Evolutionary conservation across 2,113 vertebrate genomes (phyloP).

Genomic region (Myanophis thanlyinensis): DNA sequence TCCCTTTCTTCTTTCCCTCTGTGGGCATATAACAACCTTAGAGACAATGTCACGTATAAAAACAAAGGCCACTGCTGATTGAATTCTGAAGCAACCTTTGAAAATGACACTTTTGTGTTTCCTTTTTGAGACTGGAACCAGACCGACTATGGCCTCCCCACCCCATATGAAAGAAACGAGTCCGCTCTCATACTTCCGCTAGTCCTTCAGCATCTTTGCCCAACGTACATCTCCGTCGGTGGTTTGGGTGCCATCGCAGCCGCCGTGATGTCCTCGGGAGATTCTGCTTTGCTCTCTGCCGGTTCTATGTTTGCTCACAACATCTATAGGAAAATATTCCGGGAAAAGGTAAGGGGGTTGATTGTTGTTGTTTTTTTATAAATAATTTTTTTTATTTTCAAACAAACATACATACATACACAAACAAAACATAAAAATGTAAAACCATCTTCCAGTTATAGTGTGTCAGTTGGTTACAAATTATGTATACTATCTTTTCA

Average conservation of each 20-base stretch:
- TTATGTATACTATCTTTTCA: too few relatives aligned
- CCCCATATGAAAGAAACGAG: constrained; percentile 71
- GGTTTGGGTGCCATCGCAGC: constrained; percentile 72
- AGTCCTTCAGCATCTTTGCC: constrained; percentile 73
- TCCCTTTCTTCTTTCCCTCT: too few relatives aligned
- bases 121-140: constrained; percentile 78
- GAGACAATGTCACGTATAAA: too few relatives aligned
- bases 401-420: too few relatives aligned
- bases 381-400: too few relatives aligned
- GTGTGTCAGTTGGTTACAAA: too few relatives aligned
- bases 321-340: constrained; percentile 75
- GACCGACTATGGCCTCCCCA: constrained; percentile 74
- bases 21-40: too few relatives aligned
- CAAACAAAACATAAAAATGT: too few relatives aligned
- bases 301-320: constrained; percentile 72
- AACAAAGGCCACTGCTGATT: not conserved
- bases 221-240: constrained; percentile 66
- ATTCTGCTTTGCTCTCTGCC: constrained; percentile 72
- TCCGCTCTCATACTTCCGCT: constrained; percentile 72
- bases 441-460: too few relatives aligned
- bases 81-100: not conserved
- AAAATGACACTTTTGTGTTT: constrained; percentile 9
- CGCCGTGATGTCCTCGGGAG: constrained; percentile 74
- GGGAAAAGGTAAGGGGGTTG: constrained; percentile 75
- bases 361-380: too few relatives aligned